Conservation (phyloP, 2,888 invertebrate genomes). For the Chrysolina americana region DNA sequence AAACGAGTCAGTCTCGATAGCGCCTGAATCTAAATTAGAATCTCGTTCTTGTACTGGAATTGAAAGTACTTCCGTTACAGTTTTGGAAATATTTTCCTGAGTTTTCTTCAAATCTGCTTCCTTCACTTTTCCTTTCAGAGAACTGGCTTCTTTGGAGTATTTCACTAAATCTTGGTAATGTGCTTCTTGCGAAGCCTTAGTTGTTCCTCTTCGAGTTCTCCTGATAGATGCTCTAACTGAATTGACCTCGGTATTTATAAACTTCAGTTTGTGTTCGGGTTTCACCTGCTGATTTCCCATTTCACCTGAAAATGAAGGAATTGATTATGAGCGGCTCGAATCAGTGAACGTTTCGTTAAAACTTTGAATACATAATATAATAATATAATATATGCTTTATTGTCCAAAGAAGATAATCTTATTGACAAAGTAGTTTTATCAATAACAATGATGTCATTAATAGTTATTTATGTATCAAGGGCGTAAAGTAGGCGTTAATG, state of each 20-base stretch:
- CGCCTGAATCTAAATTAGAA: conserved; percentile 42
- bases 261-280: conserved; percentile 49
- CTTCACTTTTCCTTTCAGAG: conserved; percentile 51
- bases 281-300: conserved; percentile 53
- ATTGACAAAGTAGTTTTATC: too few species aligned
- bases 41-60: conserved; percentile 31
- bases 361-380: too few species aligned
- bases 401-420: too few species aligned
- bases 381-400: too few species aligned
- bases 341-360: too few species aligned
- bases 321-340: too few species aligned
- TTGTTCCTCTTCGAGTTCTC: conserved; percentile 42
- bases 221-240: conserved; percentile 49
- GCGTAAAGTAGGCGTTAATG: too few species aligned
- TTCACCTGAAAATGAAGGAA: conserved; percentile 31
- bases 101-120: conserved; percentile 48
- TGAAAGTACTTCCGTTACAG: conserved; percentile 52
- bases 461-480: too few species aligned
- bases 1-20: conserved; percentile 52
- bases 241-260: conserved; percentile 51
- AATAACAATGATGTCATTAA: too few species aligned
- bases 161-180: conserved; percentile 45
- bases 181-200: conserved; percentile 43
- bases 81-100: conserved; percentile 51
- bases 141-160: conserved; percentile 49